phyloP scores from a whole-genome alignment of 1,140 invertebrate species.

The Marisa cornuarietis region DNA sequence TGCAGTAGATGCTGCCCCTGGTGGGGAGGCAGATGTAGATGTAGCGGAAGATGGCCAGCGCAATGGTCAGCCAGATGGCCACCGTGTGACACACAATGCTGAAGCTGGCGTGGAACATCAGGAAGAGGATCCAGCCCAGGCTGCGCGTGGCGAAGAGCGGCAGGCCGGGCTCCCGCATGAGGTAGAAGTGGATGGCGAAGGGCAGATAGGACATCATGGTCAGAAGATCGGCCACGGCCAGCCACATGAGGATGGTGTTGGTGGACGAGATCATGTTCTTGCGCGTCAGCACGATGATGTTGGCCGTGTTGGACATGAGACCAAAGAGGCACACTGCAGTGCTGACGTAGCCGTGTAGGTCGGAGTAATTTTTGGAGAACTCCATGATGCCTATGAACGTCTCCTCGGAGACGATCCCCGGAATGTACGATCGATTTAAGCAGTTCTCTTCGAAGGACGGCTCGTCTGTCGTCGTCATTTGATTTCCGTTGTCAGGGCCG shows the following conservation, averaged over 20 bases:
- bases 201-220: constrained; percentile 90
- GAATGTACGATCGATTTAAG: constrained; percentile 19
- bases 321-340: constrained; percentile 86
- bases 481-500: neutral
- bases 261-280: constrained; percentile 86
- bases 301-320: constrained; percentile 86
- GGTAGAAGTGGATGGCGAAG: constrained; percentile 76
- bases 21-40: constrained; percentile 84
- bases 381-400: constrained; percentile 21
- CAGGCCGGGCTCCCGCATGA: constrained; percentile 44
- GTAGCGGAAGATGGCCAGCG: constrained; percentile 91
- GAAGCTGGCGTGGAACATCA: constrained; percentile 73
- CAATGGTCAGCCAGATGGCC: constrained; percentile 92
- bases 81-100: constrained; percentile 87
- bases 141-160: constrained; percentile 40
- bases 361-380: constrained; percentile 56
- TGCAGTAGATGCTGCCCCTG: constrained; percentile 78
- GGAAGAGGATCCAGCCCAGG: constrained; percentile 54
- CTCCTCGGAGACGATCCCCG: constrained; percentile 26
- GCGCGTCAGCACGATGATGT: constrained; percentile 88
- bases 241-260: constrained; percentile 83
- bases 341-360: constrained; percentile 77
- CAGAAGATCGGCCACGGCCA: constrained; percentile 86
- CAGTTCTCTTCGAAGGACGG: neutral
- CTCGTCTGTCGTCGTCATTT: neutral